These are phyloP conservation scores for Lepidocyrtinus sp. DNA, from an alignment of 2,888 invertebrate species.

Conservation along the genomic window DNA sequence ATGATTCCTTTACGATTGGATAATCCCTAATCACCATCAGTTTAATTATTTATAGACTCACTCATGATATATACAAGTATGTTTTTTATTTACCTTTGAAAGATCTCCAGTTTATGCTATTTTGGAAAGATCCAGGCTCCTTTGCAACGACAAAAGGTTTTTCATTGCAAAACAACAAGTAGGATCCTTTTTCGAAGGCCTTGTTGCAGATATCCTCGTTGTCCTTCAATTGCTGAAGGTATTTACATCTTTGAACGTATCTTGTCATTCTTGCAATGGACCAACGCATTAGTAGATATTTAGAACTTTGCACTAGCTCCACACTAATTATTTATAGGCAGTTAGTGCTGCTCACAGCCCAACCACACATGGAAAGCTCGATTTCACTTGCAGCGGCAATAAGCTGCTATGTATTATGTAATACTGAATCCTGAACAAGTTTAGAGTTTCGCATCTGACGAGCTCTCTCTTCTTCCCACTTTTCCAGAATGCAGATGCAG, in stretches of 20 bases:
- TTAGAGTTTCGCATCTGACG: too few species aligned
- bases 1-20: conserved; percentile 55
- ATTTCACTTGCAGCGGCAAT: too few species aligned
- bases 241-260: conserved; percentile 65
- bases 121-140: conserved; percentile 23
- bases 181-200: conserved; percentile 60
- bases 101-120: conserved; percentile 60
- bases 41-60: too few species aligned
- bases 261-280: conserved; percentile 65
- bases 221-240: conserved; percentile 66
- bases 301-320: too few species aligned
- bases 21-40: conserved; percentile 19
- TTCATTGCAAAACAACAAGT: conserved; percentile 63
- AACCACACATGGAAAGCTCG: too few species aligned
- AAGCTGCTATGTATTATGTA: too few species aligned
- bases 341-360: too few species aligned
- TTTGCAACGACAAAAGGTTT: conserved; percentile 53
- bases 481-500: too few species aligned
- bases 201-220: conserved; percentile 64
- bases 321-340: too few species aligned
- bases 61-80: too few species aligned
- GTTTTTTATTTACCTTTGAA: conserved; percentile 63
- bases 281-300: conserved; percentile 67
- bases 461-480: too few species aligned
- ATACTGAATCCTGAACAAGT: too few species aligned